Conservation (phyloP, 2,888 invertebrate genomes). For the Sphecodes monilicornis region DNA sequence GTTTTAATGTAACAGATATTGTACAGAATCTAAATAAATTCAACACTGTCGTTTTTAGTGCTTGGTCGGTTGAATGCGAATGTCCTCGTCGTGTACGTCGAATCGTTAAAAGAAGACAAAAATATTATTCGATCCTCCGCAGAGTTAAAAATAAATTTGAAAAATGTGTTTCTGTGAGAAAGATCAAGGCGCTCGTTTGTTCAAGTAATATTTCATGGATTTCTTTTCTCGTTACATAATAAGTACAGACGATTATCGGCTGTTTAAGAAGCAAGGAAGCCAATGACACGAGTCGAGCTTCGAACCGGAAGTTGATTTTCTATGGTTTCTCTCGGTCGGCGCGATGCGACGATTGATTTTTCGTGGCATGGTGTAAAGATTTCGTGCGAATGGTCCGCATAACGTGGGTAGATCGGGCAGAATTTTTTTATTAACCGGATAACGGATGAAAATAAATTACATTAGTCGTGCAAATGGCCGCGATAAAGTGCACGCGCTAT, state of each 20-base stretch:
- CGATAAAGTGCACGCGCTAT: not conserved
- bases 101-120: no score
- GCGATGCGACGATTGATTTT: no score
- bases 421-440: not conserved
- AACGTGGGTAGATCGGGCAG: not conserved
- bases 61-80: no score
- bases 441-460: conserved; percentile 20
- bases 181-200: not conserved
- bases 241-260: conserved; percentile 32
- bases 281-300: not conserved
- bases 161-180: not conserved
- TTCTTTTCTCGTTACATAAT: conserved; percentile 48
- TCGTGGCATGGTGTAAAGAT: not conserved
- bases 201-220: not conserved
- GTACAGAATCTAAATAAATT: no score
- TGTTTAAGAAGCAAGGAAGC: conserved; percentile 28
- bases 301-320: not conserved
- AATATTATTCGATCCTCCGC: not conserved
- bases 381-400: no score
- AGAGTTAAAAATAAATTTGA: not conserved
- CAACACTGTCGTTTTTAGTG: no score
- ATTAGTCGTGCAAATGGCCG: conserved; percentile 17
- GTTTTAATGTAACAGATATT: no score
- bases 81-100: no score
- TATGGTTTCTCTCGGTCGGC: conserved; percentile 5